phyloP scores from a whole-genome alignment of 2,113 vertebrate genomes.

The Taurulus bubalis region DNA sequence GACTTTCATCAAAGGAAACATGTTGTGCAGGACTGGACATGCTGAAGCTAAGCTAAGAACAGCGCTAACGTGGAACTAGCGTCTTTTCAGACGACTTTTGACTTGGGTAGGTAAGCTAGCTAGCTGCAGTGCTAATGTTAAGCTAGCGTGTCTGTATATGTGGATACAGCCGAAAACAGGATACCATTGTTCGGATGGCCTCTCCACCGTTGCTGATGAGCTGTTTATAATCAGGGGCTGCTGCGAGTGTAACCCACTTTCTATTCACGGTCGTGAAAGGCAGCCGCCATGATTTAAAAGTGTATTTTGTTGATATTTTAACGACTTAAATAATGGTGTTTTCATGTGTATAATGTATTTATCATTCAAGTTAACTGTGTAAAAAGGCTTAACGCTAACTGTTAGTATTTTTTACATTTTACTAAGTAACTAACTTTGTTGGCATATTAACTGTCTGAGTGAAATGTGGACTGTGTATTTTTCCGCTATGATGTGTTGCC shows the following conservation, averaged over 20 bases:
- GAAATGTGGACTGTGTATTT: background rate
- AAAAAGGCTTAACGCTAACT: background rate
- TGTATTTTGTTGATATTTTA: background rate
- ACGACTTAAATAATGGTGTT: background rate
- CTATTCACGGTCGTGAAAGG: background rate
- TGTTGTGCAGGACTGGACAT: background rate
- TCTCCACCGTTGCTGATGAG: too few species aligned
- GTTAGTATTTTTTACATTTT: too few species aligned
- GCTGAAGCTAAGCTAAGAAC: background rate
- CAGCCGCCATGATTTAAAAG: background rate
- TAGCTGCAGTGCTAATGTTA: background rate
- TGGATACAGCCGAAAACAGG: background rate
- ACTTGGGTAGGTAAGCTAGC: background rate
- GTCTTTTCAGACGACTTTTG: background rate
- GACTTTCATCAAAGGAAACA: too few species aligned
- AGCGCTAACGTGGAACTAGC: background rate
- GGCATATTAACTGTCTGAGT: too few species aligned
- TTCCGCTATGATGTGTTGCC: background rate
- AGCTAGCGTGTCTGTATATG: background rate
- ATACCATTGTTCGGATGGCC: too few species aligned
- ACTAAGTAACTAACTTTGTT: too few species aligned
- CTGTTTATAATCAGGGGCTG: too few species aligned
- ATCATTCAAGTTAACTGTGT: background rate
- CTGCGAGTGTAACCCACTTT: background rate
- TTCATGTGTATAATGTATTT: background rate